Conservation (phyloP, 2,888 invertebrate genomes). For the Acronicta alni region DNA sequence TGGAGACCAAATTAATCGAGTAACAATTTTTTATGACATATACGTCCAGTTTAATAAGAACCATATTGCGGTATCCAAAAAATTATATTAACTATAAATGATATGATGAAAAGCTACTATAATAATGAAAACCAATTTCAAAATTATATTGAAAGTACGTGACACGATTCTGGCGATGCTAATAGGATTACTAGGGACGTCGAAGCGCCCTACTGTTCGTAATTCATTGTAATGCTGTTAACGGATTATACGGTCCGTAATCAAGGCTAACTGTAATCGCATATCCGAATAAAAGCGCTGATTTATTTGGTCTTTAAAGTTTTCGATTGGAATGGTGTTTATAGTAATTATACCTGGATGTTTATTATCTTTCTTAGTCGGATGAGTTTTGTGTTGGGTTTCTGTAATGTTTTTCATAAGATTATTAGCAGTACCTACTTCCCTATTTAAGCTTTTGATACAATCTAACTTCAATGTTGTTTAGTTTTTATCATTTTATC, state of each 20-base stretch:
- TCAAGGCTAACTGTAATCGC: conserved; percentile 52
- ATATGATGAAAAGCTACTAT: conserved; percentile 34
- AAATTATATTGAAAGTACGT: conserved; percentile 33
- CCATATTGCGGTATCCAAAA: conserved; percentile 13
- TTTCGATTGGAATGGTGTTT: conserved; percentile 14
- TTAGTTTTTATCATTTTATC: no score
- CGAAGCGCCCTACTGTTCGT: conserved; percentile 62
- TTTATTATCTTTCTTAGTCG: no score
- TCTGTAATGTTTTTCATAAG: no score
- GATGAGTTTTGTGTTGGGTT: no score
- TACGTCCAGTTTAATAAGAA: no score
- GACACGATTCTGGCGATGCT: conserved; percentile 50
- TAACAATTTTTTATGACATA: no score
- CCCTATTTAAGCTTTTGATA: no score
- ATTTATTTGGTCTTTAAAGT: conserved; percentile 34
- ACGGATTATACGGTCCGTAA: conserved; percentile 61
- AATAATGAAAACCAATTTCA: conserved; percentile 19
- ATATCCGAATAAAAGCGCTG: conserved; percentile 33
- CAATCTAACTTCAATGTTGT: no score
- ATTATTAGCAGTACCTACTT: no score
- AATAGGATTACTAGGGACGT: conserved; percentile 66
- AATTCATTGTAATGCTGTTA: conserved; percentile 69
- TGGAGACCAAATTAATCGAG: no score
- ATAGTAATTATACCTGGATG: background rate
- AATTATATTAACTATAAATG: conserved; percentile 34